Evolutionary conservation across 1,140 invertebrate species (phyloP).

Genomic region (Chrysomallon squamiferum): DNA sequence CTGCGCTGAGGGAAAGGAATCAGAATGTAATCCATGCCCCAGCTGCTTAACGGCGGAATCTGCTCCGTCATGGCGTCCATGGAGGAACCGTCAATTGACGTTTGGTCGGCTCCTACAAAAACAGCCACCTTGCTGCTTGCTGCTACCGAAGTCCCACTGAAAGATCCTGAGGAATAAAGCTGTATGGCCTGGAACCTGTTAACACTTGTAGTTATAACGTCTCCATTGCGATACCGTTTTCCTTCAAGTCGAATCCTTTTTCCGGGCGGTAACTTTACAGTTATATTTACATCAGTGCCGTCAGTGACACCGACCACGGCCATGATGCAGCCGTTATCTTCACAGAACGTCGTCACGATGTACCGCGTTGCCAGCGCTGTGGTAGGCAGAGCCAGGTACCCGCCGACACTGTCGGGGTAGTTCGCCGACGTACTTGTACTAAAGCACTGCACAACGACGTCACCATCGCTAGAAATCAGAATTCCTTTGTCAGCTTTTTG

Average conservation of each 20-base stretch:
- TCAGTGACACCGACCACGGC: background rate
- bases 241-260: background rate
- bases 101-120: background rate
- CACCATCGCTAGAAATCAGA: background rate
- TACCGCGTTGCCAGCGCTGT: background rate
- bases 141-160: background rate
- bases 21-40: background rate
- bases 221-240: background rate
- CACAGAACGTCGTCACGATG: background rate
- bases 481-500: background rate
- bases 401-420: background rate
- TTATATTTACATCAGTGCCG: background rate
- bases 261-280: background rate
- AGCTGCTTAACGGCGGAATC: background rate
- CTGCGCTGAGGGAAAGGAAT: background rate
- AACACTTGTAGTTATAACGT: background rate
- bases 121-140: background rate
- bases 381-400: background rate
- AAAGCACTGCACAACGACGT: background rate
- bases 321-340: background rate
- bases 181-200: background rate
- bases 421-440: background rate
- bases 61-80: background rate
- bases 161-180: background rate
- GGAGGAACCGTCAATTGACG: background rate